Base-by-base conservation (phyloP, 2,797 vertebrate species). In the Halcyon leucocephala region DNA sequence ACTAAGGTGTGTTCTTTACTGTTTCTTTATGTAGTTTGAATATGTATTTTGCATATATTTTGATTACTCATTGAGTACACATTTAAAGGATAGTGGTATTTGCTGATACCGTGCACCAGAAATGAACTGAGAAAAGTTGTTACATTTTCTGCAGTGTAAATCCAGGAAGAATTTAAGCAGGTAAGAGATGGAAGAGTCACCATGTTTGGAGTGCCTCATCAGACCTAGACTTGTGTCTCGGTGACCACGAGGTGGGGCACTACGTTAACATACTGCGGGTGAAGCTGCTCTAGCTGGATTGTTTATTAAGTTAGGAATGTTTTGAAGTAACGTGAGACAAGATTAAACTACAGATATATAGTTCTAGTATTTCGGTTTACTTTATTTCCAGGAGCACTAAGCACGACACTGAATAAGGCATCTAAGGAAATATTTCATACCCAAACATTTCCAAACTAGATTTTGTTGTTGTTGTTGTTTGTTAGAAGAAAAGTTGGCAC, bases 241-340 rank as follows among this genome's bases (percentile, higher is more conserved):
- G 25, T 80, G 76, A 89, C 97, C 98, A 94, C 97, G 48, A 98
- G 98, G 82, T 90, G 98, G 97, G 55, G 97, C 77, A 54, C 89
- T 90, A 35, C 31, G 85, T 92, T 95, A 84, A 67, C 60, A 6
- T 60, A 58, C 42, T 17, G 29, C 18, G 4, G 10, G 12, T n/a
- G 35, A 44, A 60, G 35, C 57, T 42, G 80, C 62, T 31, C 19
- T 16, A 6, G 33, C n/a, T 1, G 22, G 1, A 2, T 57, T 8
- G 57, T 33, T 79, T 18, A 44, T 22, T 11, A 4, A 6, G 13
- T 18, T 9, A 37, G 41, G 42, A 20, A 46, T 8, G 42, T 7
- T 37, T 37, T 8, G 29, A 31, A 60, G 79, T 14, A 39, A 20
- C 10, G 2, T 6, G 48, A 29, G 74, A 31, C 24, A 5, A 62